Conservation (phyloP, 1,140 invertebrate species). For the Notospermus geniculatus region DNA sequence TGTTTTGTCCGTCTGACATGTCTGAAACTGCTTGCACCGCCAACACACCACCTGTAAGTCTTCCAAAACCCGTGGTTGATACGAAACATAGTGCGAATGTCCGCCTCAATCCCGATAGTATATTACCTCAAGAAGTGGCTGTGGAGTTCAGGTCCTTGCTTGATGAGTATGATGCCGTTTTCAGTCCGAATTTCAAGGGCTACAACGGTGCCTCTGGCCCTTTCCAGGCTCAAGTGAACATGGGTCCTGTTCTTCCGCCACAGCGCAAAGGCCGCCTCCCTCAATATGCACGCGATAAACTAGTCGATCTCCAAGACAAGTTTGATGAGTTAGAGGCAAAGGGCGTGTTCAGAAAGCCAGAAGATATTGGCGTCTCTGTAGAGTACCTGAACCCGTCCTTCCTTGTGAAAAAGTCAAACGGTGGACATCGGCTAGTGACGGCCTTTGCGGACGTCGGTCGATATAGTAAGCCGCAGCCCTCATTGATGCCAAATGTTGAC, state of each 20-base stretch:
- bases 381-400: slow-evolving; percentile 26
- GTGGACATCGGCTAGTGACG: no score
- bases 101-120: slow-evolving; percentile 29
- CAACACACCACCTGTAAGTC: no score
- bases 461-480: slow-evolving; percentile 29
- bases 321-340: slow-evolving; percentile 25
- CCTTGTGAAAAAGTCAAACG: no score
- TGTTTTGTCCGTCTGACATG: no score
- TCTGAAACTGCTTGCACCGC: no score
- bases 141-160: slow-evolving; percentile 15
- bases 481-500: slow-evolving; percentile 23
- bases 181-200: slow-evolving; percentile 16
- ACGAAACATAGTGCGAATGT: no score
- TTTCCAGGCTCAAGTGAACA: slow-evolving; percentile 27
- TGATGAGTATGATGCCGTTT: slow-evolving; percentile 20
- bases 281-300: slow-evolving; percentile 22
- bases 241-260: slow-evolving; percentile 29
- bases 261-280: slow-evolving; percentile 29
- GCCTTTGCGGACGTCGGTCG: slow-evolving; percentile 25
- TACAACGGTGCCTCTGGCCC: slow-evolving; percentile 27
- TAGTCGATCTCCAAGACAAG: slow-evolving; percentile 22
- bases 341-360: slow-evolving; percentile 20
- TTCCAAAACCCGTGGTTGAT: no score
- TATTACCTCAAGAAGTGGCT: slow-evolving; percentile 16
- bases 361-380: slow-evolving; percentile 17